Evolutionary conservation across 2,888 invertebrate genomes (phyloP).

Genomic region (Heteromurus nitidus): DNA sequence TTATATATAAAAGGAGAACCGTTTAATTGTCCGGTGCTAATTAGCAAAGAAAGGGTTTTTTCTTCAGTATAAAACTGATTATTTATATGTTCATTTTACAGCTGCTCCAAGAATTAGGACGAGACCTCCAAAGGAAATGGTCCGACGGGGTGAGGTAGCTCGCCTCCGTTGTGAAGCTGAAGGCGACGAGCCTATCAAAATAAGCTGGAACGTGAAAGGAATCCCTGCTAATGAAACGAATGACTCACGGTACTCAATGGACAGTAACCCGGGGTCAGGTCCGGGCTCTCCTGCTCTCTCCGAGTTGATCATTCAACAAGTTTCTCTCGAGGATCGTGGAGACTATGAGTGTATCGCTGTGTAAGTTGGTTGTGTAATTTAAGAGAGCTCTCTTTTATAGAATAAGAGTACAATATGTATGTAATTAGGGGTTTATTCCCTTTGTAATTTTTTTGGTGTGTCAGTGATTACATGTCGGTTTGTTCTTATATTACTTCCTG

Average conservation of each 20-base stretch:
- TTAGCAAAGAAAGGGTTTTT: no score
- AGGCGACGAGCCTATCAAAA: conserved; percentile 74
- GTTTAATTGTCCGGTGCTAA: no score
- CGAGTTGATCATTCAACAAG: conserved; percentile 79
- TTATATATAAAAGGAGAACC: no score
- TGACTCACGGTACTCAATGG: conserved; percentile 54
- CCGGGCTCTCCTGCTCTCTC: conserved; percentile 75
- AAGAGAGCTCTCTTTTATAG: neutral
- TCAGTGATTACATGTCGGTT: no score
- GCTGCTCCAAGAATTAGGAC: conserved; percentile 67
- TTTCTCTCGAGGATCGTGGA: conserved; percentile 78
- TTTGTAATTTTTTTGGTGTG: no score
- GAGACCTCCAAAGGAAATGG: conserved; percentile 73
- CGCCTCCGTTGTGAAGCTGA: conserved; percentile 74
- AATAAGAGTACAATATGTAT: no score
- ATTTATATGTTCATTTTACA: no score
- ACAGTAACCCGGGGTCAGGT: conserved; percentile 51
- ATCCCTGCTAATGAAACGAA: conserved; percentile 74
- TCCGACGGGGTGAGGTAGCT: conserved; percentile 73
- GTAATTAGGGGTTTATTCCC: no score
- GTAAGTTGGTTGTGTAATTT: no score
- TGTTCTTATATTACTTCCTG: neutral
- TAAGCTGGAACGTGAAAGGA: conserved; percentile 74
- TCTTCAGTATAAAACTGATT: no score
- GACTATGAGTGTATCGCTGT: conserved; percentile 80